phyloP scores from a whole-genome alignment of 2,888 invertebrate species.

The Hydrotaea diabolus region DNA sequence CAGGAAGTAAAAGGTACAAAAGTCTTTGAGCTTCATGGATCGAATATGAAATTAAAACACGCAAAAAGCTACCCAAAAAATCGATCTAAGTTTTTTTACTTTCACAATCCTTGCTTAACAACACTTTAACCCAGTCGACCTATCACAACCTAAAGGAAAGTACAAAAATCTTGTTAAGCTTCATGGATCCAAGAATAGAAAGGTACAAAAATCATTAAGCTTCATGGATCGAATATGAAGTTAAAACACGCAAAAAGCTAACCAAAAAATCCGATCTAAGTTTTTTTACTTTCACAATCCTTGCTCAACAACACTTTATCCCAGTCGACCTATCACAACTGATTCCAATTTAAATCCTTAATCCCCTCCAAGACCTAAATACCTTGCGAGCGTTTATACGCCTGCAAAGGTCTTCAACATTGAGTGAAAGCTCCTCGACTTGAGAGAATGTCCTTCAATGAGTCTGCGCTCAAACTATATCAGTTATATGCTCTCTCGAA shows the following conservation, averaged over 20 bases:
- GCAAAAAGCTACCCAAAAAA: no score
- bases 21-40: no score
- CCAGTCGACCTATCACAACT: constrained; percentile 32
- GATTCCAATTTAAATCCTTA: neutral
- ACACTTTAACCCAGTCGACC: no score
- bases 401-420: constrained; percentile 44
- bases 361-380: neutral
- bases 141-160: no score
- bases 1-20: no score
- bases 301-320: neutral
- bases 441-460: neutral
- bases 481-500: neutral
- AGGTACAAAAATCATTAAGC: neutral
- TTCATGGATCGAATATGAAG: no score
- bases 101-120: no score
- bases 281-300: neutral
- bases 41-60: no score
- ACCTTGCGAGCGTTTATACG: neutral
- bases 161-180: no score
- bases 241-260: no score
- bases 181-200: no score
- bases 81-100: no score
- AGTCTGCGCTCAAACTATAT: constrained; percentile 25
- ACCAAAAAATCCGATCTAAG: neutral
- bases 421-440: constrained; percentile 49